Evolutionary conservation across 2,888 invertebrate species (phyloP), one percentile per base, ranked within the genome.

Genomic region (Clistopyga incitator): DNA sequence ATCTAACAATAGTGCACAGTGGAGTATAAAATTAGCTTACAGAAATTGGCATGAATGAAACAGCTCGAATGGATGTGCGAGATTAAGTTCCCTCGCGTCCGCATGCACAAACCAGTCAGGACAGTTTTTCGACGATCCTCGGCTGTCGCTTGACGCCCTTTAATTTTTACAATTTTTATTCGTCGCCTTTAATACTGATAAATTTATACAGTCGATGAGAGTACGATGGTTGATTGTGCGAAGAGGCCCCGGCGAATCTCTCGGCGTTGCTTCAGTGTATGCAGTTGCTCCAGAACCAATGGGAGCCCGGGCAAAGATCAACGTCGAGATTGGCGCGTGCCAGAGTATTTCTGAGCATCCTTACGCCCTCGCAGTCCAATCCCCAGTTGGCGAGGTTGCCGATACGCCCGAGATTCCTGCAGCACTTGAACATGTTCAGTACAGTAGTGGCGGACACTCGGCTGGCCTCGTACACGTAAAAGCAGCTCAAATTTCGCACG

Each of bases 371-470:
- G 82, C 91, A 91, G 45, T 92, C 91, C 15, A 93, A 87, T 10
- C 91, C 92, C 93, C 93, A 94, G 81, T 93, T 94, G 6, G 90
- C 90, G n/a, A 94, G 86, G 78, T 94, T 93, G 0, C 94, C 94
- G 20, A 93, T 92, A 75, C 88, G 89, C 59, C 89, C 87, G 11
- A 94, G 87, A 82, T 90, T 90, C 56, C 89, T 89, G 81, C 93
- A 93, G 59, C 87, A 88, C 72, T 91, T 90, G 47, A 93, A 88
- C 86, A 93, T 89, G 38, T 89, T 89, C 6, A 92, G 85, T 20
- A 93, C 90, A 4, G 92, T 91, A 3, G 87, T 85, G 13, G 90
- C 91, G 0, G 93, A 92, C 13, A 93, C 89, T 64, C 91, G 89
- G 59, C 90, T 92, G 4, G 93, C 92, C 74, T 94, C 92, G 79